phyloP scores from a whole-genome alignment of 2,113 vertebrate species.

The Rhombomys opimus region DNA sequence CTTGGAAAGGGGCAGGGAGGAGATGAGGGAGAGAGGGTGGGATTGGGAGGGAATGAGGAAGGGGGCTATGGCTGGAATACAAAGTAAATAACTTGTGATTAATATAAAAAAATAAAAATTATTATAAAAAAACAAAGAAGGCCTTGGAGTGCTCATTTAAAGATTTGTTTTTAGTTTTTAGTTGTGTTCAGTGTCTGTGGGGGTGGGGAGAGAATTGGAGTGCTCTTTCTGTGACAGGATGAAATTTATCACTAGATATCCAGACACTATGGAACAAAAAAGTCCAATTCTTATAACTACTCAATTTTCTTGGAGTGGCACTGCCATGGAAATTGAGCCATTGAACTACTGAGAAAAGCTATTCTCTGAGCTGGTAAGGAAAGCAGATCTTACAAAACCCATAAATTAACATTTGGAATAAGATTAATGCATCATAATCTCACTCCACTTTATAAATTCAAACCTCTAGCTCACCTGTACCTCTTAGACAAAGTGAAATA shows the following conservation, averaged over 20 bases:
- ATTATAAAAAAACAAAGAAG: background rate
- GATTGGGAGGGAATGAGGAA: no score
- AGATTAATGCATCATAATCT: slow-evolving; percentile 61
- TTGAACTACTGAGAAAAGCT: slow-evolving; percentile 78
- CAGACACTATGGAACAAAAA: slow-evolving; percentile 60
- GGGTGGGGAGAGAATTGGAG: background rate
- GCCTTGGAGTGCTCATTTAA: background rate
- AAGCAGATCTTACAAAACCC: slow-evolving; percentile 66
- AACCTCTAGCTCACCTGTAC: background rate
- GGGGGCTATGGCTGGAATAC: no score
- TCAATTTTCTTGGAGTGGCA: slow-evolving; percentile 82
- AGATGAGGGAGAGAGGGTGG: no score
- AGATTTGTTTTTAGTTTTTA: background rate
- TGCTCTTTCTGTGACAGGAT: background rate
- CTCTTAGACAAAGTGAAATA: slow-evolving; percentile 51
- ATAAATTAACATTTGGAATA: slow-evolving; percentile 72
- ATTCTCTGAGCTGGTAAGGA: slow-evolving; percentile 45
- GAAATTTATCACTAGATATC: slow-evolving; percentile 78
- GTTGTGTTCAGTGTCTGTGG: background rate
- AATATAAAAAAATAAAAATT: no score
- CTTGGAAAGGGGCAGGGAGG: no score
- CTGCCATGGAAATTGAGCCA: slow-evolving; percentile 79
- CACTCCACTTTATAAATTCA: slow-evolving; percentile 35
- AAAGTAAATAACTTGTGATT: no score
- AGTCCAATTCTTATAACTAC: slow-evolving; percentile 69